Percentiles rank a stretch among this genome's conserved stretches.
Conservation (phyloP, 53 echinoderm and acorn worm genomes). For the Holothuria leucospilota region DNA sequence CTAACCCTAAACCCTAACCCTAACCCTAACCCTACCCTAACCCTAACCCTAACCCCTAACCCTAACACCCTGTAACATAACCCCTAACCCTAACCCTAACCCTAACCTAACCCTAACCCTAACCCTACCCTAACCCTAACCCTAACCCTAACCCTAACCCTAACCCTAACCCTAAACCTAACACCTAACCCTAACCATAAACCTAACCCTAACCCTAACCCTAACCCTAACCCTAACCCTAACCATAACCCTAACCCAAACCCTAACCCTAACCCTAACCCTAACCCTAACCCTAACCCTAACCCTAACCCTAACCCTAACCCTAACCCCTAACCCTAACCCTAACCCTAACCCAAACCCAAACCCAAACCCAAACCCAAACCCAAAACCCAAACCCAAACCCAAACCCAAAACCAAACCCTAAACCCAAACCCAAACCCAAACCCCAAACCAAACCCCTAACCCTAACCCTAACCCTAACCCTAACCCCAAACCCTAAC, state of each 20-base stretch:
- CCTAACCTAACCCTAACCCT: no score
- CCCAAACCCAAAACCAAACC: constrained; percentile 20
- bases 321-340: no score
- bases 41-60: no score
- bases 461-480: constrained; percentile 1
- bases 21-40: no score
- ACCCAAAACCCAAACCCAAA: no score
- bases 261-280: neutral
- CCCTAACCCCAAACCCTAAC: no score
- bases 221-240: constrained; percentile 45
- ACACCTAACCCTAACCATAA: no score
- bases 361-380: neutral
- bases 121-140: constrained; percentile 38
- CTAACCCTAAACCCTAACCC: constrained; percentile 24
- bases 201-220: constrained; percentile 44
- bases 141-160: constrained; percentile 23
- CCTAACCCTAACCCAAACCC: no score
- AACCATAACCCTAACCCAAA: no score
- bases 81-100: constrained; percentile 22
- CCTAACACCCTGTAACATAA: constrained; percentile 25
- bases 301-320: no score
- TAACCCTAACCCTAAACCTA: no score
- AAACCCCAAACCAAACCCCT: constrained; percentile 34
- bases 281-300: constrained; percentile 24
- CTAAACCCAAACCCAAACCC: constrained; percentile 40